Percentiles rank a stretch among this genome's conserved stretches.
phyloP scores from a whole-genome alignment of 1,140 invertebrate species.

The Anoplolepis gracilipes region DNA sequence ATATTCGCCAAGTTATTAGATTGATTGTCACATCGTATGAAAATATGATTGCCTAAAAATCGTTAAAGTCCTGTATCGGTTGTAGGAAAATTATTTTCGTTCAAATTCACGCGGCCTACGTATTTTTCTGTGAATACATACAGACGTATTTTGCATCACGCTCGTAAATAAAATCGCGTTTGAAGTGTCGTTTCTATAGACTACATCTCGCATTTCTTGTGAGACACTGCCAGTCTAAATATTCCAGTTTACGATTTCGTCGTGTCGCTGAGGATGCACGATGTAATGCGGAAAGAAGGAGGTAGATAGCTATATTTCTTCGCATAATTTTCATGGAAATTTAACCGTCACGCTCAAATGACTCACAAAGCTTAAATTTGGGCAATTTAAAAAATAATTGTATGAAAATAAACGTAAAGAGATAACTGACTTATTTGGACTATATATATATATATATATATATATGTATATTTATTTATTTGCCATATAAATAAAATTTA shows the following conservation, averaged over 20 bases:
- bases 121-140: conserved; percentile 5
- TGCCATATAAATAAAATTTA: too few relatives aligned
- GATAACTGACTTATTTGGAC: neutral
- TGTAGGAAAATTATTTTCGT: conserved; percentile 29
- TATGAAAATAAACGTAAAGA: neutral
- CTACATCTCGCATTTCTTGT: neutral
- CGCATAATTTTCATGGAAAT: conserved; percentile 14
- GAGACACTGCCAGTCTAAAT: conserved; percentile 50
- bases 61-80: neutral
- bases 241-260: conserved; percentile 16
- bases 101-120: neutral
- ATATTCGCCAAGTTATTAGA: neutral
- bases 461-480: neutral
- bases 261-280: neutral
- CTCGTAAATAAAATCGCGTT: conserved; percentile 41
- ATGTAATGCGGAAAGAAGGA: conserved; percentile 20
- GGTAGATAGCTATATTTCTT: neutral
- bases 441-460: too few relatives aligned
- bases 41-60: neutral
- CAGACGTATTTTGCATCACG: conserved; percentile 19
- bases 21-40: neutral
- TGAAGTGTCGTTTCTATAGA: conserved; percentile 24
- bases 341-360: neutral
- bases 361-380: neutral
- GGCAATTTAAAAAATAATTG: conserved; percentile 11